These are phyloP conservation scores for Eulemur albifrons DNA, from an alignment of 2,797 vertebrate species.

Conservation along the genomic window DNA sequence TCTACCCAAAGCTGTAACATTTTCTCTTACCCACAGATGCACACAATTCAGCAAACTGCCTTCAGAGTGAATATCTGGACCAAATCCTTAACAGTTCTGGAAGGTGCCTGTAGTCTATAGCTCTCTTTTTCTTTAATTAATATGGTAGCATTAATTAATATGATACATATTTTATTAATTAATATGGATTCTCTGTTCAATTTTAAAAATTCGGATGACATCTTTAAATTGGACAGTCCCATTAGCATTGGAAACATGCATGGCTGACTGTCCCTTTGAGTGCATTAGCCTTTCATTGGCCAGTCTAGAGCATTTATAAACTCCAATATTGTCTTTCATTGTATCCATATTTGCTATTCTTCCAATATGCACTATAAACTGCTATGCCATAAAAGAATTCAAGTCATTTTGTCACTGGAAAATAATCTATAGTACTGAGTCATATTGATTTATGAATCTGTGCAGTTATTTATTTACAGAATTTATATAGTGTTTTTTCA, in stretches of 20 bases:
- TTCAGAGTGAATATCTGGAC: constrained; percentile 48
- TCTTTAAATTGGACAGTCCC: neutral
- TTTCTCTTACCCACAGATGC: neutral
- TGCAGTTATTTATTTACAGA: constrained; percentile 25
- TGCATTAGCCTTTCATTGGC: neutral
- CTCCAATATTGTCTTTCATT: neutral
- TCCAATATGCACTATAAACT: constrained; percentile 2
- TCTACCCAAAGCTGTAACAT: neutral
- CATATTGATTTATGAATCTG: neutral
- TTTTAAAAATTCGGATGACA: constrained; percentile 7
- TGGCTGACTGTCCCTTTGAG: neutral
- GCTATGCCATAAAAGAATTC: neutral
- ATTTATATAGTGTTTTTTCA: constrained; percentile 13
- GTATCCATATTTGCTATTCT: neutral
- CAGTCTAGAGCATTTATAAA: neutral
- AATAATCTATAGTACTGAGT: neutral
- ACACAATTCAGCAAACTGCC: neutral
- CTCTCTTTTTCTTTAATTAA: constrained; percentile 25
- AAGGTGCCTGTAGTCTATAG: neutral
- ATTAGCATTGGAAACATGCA: neutral
- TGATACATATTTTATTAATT: neutral
- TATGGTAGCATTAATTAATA: constrained; percentile 29
- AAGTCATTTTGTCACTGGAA: constrained; percentile 35
- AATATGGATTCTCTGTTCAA: neutral
- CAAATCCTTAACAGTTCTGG: constrained; percentile 19